phyloP scores from a whole-genome alignment of 23 tunicate species.

The Aplidium turbinatum region DNA sequence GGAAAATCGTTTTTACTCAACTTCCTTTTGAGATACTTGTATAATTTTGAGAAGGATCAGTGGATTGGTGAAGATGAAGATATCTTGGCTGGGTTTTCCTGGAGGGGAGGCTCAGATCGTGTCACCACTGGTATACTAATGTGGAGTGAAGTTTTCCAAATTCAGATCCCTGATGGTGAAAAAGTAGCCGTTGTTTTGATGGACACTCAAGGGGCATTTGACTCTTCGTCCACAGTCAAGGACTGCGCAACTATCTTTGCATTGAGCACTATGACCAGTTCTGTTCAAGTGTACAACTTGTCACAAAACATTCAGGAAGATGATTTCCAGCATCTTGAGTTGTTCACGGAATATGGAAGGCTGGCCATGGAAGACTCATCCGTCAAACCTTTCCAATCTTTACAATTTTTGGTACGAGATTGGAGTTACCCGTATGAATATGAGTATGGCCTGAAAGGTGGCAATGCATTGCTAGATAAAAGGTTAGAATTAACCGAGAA shows the following conservation, averaged over 20 bases:
- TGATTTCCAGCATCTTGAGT: slow-evolving; percentile 91
- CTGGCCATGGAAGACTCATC: slow-evolving; percentile 61
- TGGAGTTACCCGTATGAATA: slow-evolving; percentile 91
- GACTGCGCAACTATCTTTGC: slow-evolving; percentile 92
- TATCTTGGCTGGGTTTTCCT: slow-evolving; percentile 60
- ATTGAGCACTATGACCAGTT: slow-evolving; percentile 89
- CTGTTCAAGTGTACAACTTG: slow-evolving; percentile 89
- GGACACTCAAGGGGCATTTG: slow-evolving; percentile 99
- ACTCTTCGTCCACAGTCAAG: slow-evolving; percentile 70
- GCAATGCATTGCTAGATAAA: slow-evolving; percentile 40
- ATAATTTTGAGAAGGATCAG: slow-evolving; percentile 42
- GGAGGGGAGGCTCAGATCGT: slow-evolving; percentile 84
- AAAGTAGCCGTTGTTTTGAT: slow-evolving; percentile 80
- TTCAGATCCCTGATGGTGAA: slow-evolving; percentile 20
- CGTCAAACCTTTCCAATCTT: slow-evolving; percentile 76
- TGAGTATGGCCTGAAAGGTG: slow-evolving; percentile 67
- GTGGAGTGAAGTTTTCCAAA: slow-evolving; percentile 70
- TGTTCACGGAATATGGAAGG: slow-evolving; percentile 96
- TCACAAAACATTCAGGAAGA: slow-evolving; percentile 93
- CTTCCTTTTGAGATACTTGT: slow-evolving; percentile 73
- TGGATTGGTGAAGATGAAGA: slow-evolving; percentile 77
- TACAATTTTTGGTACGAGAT: slow-evolving; percentile 85
- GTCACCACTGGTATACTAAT: slow-evolving; percentile 82
- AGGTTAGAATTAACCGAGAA: slow-evolving; percentile 54
- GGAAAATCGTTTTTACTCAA: slow-evolving; percentile 95